phyloP scores from a whole-genome alignment of 2,797 vertebrate genomes.

The Coregonus sp. region DNA sequence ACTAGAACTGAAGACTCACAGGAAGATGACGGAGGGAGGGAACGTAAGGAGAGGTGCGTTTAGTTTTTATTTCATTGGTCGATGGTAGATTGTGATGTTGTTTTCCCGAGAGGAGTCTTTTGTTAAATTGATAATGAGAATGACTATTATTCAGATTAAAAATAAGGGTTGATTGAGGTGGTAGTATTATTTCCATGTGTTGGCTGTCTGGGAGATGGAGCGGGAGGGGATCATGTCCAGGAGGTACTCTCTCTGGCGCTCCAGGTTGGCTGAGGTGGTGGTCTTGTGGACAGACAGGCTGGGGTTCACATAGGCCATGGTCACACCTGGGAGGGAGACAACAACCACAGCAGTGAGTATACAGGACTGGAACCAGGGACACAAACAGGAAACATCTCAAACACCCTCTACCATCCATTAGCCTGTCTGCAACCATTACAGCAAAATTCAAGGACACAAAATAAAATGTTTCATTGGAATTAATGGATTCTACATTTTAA shows the following conservation, averaged over 20 bases:
- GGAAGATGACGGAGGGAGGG: conserved; percentile 44
- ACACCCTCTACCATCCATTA: neutral
- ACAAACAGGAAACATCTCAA: neutral
- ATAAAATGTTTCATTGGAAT: neutral
- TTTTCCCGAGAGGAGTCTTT: conserved; percentile 56
- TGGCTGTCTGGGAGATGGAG: conserved; percentile 94
- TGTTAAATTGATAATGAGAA: conserved; percentile 68
- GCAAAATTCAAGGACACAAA: neutral
- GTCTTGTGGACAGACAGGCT: conserved; percentile 90
- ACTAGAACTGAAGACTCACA: conserved; percentile 45
- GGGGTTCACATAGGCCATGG: conserved; percentile 91
- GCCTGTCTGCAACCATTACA: neutral
- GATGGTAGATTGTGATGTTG: conserved; percentile 39
- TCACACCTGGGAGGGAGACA: conserved; percentile 79
- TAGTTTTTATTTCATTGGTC: conserved; percentile 47
- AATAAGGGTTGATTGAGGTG: conserved; percentile 44
- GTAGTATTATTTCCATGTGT: conserved; percentile 91
- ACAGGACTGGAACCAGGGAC: neutral
- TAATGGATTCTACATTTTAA: neutral
- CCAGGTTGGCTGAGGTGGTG: conserved; percentile 84
- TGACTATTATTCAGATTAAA: conserved; percentile 71
- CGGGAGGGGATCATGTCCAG: conserved; percentile 99
- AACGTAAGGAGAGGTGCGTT: conserved; percentile 30
- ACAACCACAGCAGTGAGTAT: conserved; percentile 6
- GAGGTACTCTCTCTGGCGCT: conserved; percentile 97